Base-by-base conservation (phyloP, 2,113 vertebrate species). In the Melanocharis versteri region DNA sequence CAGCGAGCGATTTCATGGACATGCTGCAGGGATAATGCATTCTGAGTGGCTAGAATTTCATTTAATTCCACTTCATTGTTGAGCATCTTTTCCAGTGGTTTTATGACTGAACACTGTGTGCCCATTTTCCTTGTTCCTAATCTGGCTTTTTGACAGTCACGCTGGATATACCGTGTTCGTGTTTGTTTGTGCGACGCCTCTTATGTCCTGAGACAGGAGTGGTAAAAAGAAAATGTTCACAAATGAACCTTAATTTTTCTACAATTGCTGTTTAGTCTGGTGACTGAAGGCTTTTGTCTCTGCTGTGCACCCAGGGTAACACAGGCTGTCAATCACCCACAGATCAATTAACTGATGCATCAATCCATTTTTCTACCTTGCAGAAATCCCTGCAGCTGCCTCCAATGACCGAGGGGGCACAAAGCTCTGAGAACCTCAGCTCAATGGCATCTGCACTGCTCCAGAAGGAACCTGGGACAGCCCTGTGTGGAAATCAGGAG, bases 21-120 rank as follows among this genome's bases (percentile, higher is more conserved):
- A 83, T 76, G 96, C 96, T 95, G 95, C 93, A 93, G 96, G 96
- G 96, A 97, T 97, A 97, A 97, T 97, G 96, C 96, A 96, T 97
- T 97, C 96, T 80, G 95, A 97, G 96, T 97, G 97, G 96, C 96
- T 90, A 94, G 96, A 97, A 96, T 97, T 96, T 97, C 94, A 89
- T 94, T 97, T 97, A 97, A 97, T 97, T 96, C 91, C 90, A 95
- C 93, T 96, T 92, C 93, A 95, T 93, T 96, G 94, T 96, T 81
- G 93, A 97, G 96, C 94, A 83, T 93, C 90, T 96, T 95, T 95
- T 94, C 73, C 96, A 94, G 92, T 40, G 92, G 90, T 95, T 97
- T 91, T 83, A 51, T 12, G 70, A 62, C 66, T 45, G 91, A 94
- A 89, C 95, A 70, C 78, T 15, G 21, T 78, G 70, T 90, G 87